Evolutionary conservation across 2,113 vertebrate genomes (phyloP).

Genomic region (Pithys albifrons): DNA sequence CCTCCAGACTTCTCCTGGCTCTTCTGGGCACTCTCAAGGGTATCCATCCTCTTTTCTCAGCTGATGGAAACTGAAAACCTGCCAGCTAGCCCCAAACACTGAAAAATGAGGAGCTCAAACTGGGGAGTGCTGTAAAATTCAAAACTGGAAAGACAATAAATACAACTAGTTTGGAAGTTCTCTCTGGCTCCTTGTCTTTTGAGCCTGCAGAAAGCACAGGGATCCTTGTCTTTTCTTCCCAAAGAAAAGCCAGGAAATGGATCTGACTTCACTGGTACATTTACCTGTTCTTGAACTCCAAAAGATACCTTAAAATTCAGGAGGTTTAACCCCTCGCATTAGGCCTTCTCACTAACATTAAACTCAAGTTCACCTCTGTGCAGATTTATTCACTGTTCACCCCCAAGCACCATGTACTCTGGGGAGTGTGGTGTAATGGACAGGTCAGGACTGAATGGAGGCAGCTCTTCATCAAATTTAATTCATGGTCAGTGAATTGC

Average conservation of each 20-base stretch:
- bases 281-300: background rate
- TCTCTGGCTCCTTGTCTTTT: background rate
- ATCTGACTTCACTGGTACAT: background rate
- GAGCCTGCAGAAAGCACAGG: background rate
- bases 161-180: background rate
- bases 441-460: background rate
- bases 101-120: constrained; percentile 21
- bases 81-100: constrained; percentile 23
- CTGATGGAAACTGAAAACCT: constrained; percentile 42
- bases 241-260: background rate
- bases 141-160: background rate
- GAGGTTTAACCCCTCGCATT: background rate
- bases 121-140: background rate
- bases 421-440: background rate
- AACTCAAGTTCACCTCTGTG: background rate
- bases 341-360: background rate
- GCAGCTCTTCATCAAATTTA: background rate
- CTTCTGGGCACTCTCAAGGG: background rate
- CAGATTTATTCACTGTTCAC: background rate
- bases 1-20: background rate
- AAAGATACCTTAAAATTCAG: background rate
- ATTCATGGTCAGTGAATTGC: background rate
- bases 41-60: background rate
- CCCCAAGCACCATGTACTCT: background rate
- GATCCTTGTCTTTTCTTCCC: background rate